A percentile compares a stretch with the other conserved stretches of the same genome.
Conservation (phyloP, 1,140 invertebrate genomes). For the silkworm (Bombyx mori) region DNA sequence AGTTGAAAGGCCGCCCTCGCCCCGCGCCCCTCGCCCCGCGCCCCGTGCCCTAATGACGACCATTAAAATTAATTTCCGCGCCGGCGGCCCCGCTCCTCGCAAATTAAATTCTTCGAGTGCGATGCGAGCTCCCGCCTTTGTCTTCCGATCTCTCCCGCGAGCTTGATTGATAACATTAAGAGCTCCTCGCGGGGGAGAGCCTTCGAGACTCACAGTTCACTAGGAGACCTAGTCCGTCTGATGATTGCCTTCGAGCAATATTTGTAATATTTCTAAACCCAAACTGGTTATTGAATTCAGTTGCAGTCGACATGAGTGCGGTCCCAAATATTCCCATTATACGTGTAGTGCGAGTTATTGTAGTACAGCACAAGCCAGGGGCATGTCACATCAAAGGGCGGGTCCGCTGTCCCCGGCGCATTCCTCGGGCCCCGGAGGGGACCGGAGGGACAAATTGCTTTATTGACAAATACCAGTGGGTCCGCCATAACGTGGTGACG, state of each 20-base stretch:
- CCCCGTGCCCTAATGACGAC: conserved; percentile 39
- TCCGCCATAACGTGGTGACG: not conserved
- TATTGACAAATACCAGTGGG: conserved; percentile 10
- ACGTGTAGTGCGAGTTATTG: too few species aligned
- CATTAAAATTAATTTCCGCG: conserved; percentile 63
- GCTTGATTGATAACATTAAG: conserved; percentile 19
- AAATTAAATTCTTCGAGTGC: conserved; percentile 25
- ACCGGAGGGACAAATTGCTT: not conserved
- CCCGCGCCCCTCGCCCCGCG: conserved; percentile 5
- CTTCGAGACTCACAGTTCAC: too few species aligned
- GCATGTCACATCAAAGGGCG: not conserved
- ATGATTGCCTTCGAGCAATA: too few species aligned
- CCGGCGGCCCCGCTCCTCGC: conserved; percentile 8
- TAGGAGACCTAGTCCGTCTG: too few species aligned
- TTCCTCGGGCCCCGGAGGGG: conserved; percentile 1
- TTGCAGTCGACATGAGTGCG: too few species aligned
- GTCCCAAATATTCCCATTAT: too few species aligned
- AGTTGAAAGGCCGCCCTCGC: not conserved
- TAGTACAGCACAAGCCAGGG: too few species aligned
- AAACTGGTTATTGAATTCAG: too few species aligned
- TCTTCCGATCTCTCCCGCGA: conserved; percentile 12
- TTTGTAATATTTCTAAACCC: too few species aligned
- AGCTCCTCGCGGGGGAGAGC: too few species aligned
- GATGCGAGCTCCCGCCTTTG: conserved; percentile 10
- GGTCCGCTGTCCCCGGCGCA: too few species aligned